These are phyloP conservation scores for Rhopalosiphum nymphaeae DNA, from an alignment of 2,888 invertebrate genomes.

Conservation along the genomic window DNA sequence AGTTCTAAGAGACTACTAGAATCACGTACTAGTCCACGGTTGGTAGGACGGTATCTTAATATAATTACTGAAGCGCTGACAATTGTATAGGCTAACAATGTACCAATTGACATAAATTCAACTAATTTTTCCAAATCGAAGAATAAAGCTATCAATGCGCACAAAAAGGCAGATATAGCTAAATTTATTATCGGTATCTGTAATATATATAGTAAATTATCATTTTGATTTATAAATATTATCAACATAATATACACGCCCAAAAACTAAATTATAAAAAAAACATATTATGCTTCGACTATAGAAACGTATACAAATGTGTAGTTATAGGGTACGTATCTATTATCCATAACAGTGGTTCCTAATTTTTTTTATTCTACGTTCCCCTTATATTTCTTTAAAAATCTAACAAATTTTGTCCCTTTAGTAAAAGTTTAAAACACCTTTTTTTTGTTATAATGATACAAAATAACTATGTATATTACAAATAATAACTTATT, in stretches of 20 bases:
- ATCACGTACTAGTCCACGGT: conserved; percentile 53
- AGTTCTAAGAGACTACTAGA: conserved; percentile 57
- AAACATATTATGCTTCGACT: too few species aligned
- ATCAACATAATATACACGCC: not conserved
- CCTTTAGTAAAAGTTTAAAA: not conserved
- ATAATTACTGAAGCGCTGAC: conserved; percentile 92
- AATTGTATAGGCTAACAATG: conserved; percentile 88
- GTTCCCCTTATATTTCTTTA: not conserved
- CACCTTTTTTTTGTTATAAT: not conserved
- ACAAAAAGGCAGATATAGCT: conserved; percentile 81
- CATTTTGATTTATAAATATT: not conserved
- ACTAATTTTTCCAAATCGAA: conserved; percentile 91
- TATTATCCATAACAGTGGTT: too few species aligned
- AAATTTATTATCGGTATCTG: conserved; percentile 85
- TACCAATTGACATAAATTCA: conserved; percentile 95
- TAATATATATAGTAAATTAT: not conserved
- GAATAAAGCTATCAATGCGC: conserved; percentile 84
- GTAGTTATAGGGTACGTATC: too few species aligned
- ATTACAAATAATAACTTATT: not conserved
- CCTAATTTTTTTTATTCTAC: not conserved
- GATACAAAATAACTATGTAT: not conserved
- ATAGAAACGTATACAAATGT: too few species aligned
- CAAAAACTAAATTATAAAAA: too few species aligned
- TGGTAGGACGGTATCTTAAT: conserved; percentile 80
- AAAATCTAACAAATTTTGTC: not conserved